phyloP scores from a whole-genome alignment of 2,113 vertebrate genomes.

The Mesoclemmys tuberculata region DNA sequence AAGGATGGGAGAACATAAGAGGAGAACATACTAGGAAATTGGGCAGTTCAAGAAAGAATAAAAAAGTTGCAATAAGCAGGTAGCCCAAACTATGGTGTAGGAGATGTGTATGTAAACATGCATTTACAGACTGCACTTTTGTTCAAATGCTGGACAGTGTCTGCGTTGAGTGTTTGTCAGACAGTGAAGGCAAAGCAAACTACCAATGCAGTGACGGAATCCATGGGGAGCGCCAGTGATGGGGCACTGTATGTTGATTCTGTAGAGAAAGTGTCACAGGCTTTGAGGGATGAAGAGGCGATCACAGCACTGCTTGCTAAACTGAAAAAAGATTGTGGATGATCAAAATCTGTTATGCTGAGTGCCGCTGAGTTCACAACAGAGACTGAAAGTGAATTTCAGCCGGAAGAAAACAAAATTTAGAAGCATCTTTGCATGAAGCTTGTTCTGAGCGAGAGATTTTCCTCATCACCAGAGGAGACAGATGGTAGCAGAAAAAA shows the following conservation, averaged over 20 bases:
- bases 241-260: neutral
- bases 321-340: neutral
- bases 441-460: neutral
- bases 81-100: neutral
- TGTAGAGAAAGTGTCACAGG: neutral
- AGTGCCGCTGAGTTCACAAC: neutral
- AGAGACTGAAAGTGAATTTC: neutral
- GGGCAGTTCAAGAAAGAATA: neutral
- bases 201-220: neutral
- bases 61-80: neutral
- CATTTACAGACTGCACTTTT: neutral
- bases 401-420: neutral
- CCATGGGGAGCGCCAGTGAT: neutral
- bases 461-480: neutral
- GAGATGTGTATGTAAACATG: neutral
- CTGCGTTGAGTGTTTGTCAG: neutral
- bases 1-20: neutral
- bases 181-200: neutral
- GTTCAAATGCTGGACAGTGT: neutral
- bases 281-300: neutral
- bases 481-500: neutral
- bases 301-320: neutral
- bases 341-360: neutral
- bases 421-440: neutral
- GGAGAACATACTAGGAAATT: neutral